These are phyloP conservation scores for Tigriopus californicus DNA, from an alignment of 2,888 invertebrate genomes.

Conservation along the genomic window DNA sequence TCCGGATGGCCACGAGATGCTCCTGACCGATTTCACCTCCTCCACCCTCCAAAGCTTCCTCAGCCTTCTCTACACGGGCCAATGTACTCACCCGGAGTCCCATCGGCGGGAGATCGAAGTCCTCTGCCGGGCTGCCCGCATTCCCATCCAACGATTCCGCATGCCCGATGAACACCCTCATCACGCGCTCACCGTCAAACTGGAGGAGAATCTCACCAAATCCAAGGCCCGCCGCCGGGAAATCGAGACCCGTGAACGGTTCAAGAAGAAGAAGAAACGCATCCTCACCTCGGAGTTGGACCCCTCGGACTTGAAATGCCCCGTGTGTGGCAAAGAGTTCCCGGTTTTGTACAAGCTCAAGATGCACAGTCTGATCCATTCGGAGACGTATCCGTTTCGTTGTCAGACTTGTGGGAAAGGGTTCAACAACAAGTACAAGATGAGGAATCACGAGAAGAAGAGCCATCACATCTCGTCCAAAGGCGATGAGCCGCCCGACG, in stretches of 20 bases:
- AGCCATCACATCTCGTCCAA: background rate
- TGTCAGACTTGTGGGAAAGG: background rate
- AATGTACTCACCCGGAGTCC: too few species aligned
- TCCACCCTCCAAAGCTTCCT: too few species aligned
- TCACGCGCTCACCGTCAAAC: background rate
- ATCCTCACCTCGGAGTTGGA: background rate
- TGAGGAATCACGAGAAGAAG: background rate
- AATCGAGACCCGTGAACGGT: too few species aligned
- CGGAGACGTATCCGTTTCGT: background rate
- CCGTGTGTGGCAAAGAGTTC: background rate
- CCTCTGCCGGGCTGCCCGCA: too few species aligned
- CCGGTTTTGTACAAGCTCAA: background rate
- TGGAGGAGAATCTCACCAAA: constrained; percentile 7
- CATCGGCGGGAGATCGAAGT: too few species aligned
- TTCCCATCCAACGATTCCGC: too few species aligned
- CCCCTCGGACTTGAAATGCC: background rate
- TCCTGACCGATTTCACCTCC: too few species aligned
- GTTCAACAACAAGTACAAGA: constrained; percentile 6
- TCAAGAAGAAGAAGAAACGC: background rate
- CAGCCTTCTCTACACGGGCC: too few species aligned
- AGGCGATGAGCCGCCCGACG: too few species aligned
- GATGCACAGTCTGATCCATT: background rate
- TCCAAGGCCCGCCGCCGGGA: too few species aligned
- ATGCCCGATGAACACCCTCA: too few species aligned
- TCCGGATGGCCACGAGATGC: too few species aligned